Base-by-base conservation (phyloP, 2,113 vertebrate genomes). In the Catharus fuscescens region DNA sequence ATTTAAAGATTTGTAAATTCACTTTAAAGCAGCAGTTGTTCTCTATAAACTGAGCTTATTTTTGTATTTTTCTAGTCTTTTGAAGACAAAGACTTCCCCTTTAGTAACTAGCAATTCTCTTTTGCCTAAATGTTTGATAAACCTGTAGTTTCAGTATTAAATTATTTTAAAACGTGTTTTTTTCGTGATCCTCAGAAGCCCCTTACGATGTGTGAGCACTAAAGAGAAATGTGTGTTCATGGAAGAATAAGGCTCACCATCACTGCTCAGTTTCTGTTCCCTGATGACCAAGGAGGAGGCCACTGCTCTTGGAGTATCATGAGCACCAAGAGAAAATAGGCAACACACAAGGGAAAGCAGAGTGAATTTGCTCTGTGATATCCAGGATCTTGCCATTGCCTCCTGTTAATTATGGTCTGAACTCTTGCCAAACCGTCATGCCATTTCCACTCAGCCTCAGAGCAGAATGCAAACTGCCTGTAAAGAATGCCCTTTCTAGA, bases 321-420 rank as follows among this genome's bases (percentile, higher is more conserved):
- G 56, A 87, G 32, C 78, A 90, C 48, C 45, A 25, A 70, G 38
- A 66, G 59, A 65, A 77, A 73, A 34, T 2, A 36, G 31, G 18
- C 53, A 65, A 20, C 47, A 59, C 34, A 73, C 29, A 54, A 52
- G 38, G 45, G 38, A 84, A 90, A 66, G 72, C 45, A 10, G 50
- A 62, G 59, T 47, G 71, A 38, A 53, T 91, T 82, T 92, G 19
- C 66, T 80, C 38, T 91, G 32, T 59, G 38, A 53, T 86, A 77
- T 53, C 71, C 85, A 84, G 67, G 81, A 92, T 90, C 87, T 91
- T 92, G 71, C 81, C 8, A 1, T 76, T 91, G 29, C 84, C 45
- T 88, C 80, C 86, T 94, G 88, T 96, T 96, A 95, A 93, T 94
- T 91, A 76, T 59, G 45, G 50, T 45, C 93, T 94, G 93, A 91